phyloP scores from a whole-genome alignment of 2,888 invertebrate genomes.

The Hypolimnas misippus region DNA sequence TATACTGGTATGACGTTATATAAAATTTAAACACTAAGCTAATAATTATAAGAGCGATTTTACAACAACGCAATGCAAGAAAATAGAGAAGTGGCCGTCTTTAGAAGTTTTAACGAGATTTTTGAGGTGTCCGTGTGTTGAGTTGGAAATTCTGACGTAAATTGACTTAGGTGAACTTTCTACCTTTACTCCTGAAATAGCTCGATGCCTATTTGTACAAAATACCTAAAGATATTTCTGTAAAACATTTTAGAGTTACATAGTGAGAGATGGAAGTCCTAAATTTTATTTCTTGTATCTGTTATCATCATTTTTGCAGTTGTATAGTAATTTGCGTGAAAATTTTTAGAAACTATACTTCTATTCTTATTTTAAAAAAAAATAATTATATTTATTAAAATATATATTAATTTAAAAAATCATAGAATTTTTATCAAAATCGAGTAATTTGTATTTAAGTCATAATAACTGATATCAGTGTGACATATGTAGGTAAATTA shows the following conservation, averaged over 20 bases:
- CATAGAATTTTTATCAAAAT: no score
- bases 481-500: no score
- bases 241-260: not conserved
- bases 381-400: no score
- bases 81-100: conserved; percentile 26
- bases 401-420: no score
- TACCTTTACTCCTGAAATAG: not conserved
- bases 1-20: not conserved
- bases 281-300: no score
- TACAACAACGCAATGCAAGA: not conserved
- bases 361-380: no score
- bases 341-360: no score
- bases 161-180: conserved; percentile 66
- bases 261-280: not conserved
- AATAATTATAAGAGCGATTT: not conserved
- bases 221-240: not conserved
- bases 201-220: not conserved
- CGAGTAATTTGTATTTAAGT: no score
- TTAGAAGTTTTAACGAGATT: conserved; percentile 72
- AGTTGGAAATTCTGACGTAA: conserved; percentile 58
- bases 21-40: not conserved
- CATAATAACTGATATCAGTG: no score
- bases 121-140: conserved; percentile 60
- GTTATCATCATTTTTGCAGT: no score
- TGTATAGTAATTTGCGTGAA: no score